Conservation (phyloP, 2,888 invertebrate species). For the Hecatera dysodea region DNA sequence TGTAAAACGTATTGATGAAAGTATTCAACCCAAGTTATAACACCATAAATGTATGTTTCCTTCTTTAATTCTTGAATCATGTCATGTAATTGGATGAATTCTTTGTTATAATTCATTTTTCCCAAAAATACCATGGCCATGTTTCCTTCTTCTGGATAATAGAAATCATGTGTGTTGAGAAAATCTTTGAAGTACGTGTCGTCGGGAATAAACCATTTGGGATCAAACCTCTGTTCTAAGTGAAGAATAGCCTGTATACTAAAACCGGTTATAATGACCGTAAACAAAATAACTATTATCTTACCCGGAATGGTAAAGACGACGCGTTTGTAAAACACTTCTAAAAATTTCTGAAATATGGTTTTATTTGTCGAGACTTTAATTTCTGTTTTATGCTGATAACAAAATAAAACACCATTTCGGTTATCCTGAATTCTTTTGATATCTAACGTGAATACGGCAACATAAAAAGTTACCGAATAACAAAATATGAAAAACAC, state of each 20-base stretch:
- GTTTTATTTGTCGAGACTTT: slow-evolving; percentile 90
- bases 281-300: slow-evolving; percentile 91
- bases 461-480: slow-evolving; percentile 95
- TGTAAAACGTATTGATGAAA: slow-evolving; percentile 91
- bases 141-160: slow-evolving; percentile 92
- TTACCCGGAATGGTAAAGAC: slow-evolving; percentile 93
- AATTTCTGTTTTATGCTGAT: slow-evolving; percentile 90
- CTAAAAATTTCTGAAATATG: slow-evolving; percentile 91
- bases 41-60: slow-evolving; percentile 88
- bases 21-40: slow-evolving; percentile 92
- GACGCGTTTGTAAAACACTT: slow-evolving; percentile 91
- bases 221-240: slow-evolving; percentile 95
- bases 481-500: slow-evolving; percentile 94
- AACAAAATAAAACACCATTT: slow-evolving; percentile 93
- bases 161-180: slow-evolving; percentile 88
- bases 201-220: slow-evolving; percentile 94
- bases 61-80: slow-evolving; percentile 89
- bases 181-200: slow-evolving; percentile 93
- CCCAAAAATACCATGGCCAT: slow-evolving; percentile 93
- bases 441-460: slow-evolving; percentile 94
- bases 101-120: slow-evolving; percentile 92
- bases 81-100: slow-evolving; percentile 91
- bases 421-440: slow-evolving; percentile 91
- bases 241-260: slow-evolving; percentile 92
- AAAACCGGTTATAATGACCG: slow-evolving; percentile 91